Percentiles rank a stretch among this genome's conserved stretches.
phyloP scores from a whole-genome alignment of 2,888 invertebrate genomes.

The Quadroppia sp. region DNA sequence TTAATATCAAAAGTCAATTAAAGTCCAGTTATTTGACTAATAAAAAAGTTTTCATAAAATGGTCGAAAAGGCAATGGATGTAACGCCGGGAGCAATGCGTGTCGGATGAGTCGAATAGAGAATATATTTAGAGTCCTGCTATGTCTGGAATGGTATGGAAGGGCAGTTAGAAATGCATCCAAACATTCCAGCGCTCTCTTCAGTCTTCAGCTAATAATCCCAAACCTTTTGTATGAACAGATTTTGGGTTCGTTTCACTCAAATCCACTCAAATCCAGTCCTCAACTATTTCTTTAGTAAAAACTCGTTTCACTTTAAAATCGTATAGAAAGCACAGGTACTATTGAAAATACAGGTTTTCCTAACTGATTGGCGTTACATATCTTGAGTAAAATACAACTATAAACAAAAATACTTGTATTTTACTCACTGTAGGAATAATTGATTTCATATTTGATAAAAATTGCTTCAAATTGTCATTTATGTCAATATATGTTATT shows the following conservation, averaged over 20 bases:
- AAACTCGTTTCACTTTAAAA: conserved; percentile 14
- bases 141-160: conserved; percentile 21
- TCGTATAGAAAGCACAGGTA: background rate
- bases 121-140: conserved; percentile 14
- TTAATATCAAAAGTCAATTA: too few species aligned
- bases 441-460: too few species aligned
- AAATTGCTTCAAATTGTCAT: too few species aligned
- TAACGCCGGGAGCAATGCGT: conserved; percentile 11
- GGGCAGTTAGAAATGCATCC: conserved; percentile 17
- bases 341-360: conserved; percentile 14
- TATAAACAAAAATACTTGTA: too few species aligned
- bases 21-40: too few species aligned
- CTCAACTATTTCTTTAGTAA: conserved; percentile 18
- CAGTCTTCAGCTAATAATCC: background rate
- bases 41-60: background rate
- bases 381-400: too few species aligned
- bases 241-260: conserved; percentile 34
- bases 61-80: background rate
- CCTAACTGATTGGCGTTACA: too few species aligned
- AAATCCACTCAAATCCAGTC: background rate
- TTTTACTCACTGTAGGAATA: too few species aligned
- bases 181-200: conserved; percentile 19
- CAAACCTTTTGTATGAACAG: background rate
- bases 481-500: too few species aligned
- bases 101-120: conserved; percentile 23